Conservation (phyloP, 2,113 vertebrate species). For the Colistium nudipinnis region DNA sequence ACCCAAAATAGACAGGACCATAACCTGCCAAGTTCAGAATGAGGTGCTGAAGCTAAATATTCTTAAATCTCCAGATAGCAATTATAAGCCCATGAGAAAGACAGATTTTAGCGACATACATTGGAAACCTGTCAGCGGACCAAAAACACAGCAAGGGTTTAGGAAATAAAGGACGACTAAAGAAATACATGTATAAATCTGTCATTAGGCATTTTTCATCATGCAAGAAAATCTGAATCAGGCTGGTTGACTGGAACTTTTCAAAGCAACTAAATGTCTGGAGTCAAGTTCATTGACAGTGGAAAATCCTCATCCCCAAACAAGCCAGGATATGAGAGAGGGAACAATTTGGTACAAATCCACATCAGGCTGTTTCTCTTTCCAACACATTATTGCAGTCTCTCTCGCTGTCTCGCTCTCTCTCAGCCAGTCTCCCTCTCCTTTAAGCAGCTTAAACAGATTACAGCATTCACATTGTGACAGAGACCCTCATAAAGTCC, state of each 20-base stretch:
- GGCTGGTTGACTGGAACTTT: not conserved
- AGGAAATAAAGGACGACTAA: not conserved
- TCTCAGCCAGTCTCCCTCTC: constrained; percentile 26
- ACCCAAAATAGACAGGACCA: constrained; percentile 47
- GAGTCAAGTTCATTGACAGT: constrained; percentile 17
- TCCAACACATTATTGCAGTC: constrained; percentile 22
- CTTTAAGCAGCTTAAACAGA: constrained; percentile 77
- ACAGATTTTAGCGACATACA: constrained; percentile 48
- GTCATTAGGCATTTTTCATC: constrained; percentile 13
- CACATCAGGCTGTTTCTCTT: constrained; percentile 33
- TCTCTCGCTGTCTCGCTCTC: too few relatives aligned
- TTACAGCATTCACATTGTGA: constrained; percentile 62
- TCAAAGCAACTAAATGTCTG: constrained; percentile 4
- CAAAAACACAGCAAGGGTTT: constrained; percentile 24
- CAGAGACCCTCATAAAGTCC: constrained; percentile 35
- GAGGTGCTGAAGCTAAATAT: constrained; percentile 54
- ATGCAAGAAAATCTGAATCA: constrained; percentile 10
- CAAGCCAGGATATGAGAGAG: constrained; percentile 23
- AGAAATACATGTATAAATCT: not conserved
- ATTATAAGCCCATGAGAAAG: constrained; percentile 42
- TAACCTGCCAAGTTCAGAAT: constrained; percentile 41
- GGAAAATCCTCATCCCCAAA: constrained; percentile 9
- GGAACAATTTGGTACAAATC: constrained; percentile 41
- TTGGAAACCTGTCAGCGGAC: constrained; percentile 40
- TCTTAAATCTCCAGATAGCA: constrained; percentile 48